These are phyloP conservation scores for Pipistrellus pygmaeus DNA, from an alignment of 2,797 vertebrate genomes.

Conservation along the genomic window DNA sequence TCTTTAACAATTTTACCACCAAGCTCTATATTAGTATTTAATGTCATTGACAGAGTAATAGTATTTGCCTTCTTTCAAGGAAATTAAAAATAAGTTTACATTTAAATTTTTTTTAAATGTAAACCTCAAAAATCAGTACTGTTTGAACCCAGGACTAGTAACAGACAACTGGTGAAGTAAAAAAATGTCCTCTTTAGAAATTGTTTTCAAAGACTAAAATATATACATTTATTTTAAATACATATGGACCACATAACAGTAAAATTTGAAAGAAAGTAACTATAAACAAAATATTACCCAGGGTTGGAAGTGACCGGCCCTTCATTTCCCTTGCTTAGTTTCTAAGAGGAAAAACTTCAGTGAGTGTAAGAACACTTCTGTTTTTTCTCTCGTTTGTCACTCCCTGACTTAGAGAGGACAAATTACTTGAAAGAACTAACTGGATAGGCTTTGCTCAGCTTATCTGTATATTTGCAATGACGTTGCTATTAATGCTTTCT, in stretches of 20 bases:
- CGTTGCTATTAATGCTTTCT: not conserved
- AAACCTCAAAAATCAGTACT: not conserved
- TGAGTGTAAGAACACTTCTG: not conserved
- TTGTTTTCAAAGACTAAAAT: conserved; percentile 35
- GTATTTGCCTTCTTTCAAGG: conserved; percentile 45
- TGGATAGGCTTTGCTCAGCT: not conserved
- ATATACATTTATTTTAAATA: not conserved
- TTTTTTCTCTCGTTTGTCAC: not conserved
- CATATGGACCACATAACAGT: not conserved
- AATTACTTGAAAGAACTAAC: not conserved
- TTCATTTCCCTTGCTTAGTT: not conserved
- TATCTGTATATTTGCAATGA: not conserved
- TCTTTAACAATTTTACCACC: conserved; percentile 38
- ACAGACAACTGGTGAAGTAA: not conserved
- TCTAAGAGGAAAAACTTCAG: not conserved
- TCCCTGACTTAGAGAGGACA: not conserved
- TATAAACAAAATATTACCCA: not conserved
- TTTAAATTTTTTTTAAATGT: not conserved
- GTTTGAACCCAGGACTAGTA: not conserved
- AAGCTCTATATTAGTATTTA: conserved; percentile 27
- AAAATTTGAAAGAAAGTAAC: not conserved
- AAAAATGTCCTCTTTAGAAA: not conserved
- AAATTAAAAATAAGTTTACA: not conserved
- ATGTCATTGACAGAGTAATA: not conserved
- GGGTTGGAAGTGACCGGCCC: conserved; percentile 23